phyloP scores from a whole-genome alignment of 2,797 vertebrate species.

The Schizopygopsis pylzovi region DNA sequence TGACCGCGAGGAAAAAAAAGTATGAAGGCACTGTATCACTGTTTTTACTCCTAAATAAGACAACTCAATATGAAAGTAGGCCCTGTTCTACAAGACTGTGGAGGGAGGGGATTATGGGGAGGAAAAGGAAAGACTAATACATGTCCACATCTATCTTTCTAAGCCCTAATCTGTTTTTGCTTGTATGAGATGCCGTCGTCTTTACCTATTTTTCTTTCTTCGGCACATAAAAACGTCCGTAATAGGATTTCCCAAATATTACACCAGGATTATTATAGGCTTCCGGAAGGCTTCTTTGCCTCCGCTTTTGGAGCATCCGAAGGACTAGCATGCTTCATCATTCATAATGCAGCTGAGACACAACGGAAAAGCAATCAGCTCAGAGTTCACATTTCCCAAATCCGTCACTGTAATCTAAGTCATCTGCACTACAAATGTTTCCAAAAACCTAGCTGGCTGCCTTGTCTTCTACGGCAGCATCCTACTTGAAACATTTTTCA shows the following conservation, averaged over 20 bases:
- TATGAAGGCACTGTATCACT: neutral
- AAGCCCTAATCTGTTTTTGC: constrained; percentile 48
- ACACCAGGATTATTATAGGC: constrained; percentile 52
- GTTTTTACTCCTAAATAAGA: neutral
- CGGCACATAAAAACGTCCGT: constrained; percentile 30
- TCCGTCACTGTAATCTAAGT: constrained; percentile 59
- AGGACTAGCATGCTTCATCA: constrained; percentile 40
- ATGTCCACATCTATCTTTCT: constrained; percentile 48
- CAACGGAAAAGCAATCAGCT: constrained; percentile 54
- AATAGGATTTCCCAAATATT: constrained; percentile 55
- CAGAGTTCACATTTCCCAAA: constrained; percentile 50
- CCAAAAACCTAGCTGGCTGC: too few species aligned
- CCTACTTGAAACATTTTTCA: too few species aligned
- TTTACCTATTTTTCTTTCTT: constrained; percentile 44
- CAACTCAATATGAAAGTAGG: constrained; percentile 28
- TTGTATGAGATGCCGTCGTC: constrained; percentile 30
- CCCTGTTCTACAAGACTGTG: constrained; percentile 3
- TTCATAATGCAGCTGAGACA: constrained; percentile 56
- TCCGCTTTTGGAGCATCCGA: neutral
- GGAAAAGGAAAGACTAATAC: constrained; percentile 44
- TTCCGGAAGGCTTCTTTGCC: constrained; percentile 30
- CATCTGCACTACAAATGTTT: too few species aligned
- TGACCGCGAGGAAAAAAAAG: neutral
- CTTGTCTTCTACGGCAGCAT: too few species aligned
- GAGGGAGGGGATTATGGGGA: constrained; percentile 41